Percentiles rank a stretch among this genome's conserved stretches.
Conservation (phyloP, 2,888 invertebrate genomes). For the Diachrysia chrysitis region DNA sequence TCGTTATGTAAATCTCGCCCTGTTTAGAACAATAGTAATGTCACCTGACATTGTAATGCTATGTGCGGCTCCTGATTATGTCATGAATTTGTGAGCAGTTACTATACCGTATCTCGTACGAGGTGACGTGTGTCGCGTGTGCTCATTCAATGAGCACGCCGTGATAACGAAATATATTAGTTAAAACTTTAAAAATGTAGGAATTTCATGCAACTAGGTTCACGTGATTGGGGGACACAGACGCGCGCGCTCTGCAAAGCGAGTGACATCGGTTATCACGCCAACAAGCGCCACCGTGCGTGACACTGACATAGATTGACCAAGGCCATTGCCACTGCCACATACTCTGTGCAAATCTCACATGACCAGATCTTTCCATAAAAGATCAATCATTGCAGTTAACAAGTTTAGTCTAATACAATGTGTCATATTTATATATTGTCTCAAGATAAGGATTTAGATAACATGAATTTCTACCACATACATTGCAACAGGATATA, state of each 20-base stretch:
- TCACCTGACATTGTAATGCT: conserved; percentile 51
- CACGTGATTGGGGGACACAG: conserved; percentile 48
- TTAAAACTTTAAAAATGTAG: conserved; percentile 26
- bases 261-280: conserved; percentile 56
- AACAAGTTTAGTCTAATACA: conserved; percentile 23
- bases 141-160: conserved; percentile 23
- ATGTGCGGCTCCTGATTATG: conserved; percentile 33
- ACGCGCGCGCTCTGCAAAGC: conserved; percentile 19
- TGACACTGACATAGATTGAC: conserved; percentile 69
- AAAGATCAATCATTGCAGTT: conserved; percentile 50
- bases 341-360: conserved; percentile 58
- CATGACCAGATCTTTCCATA: conserved; percentile 51
- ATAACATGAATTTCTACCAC: conserved; percentile 10
- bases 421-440: conserved; percentile 13
- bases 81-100: conserved; percentile 21
- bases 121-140: conserved; percentile 25
- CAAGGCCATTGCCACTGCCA: conserved; percentile 64
- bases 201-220: conserved; percentile 14
- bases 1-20: conserved; percentile 43
- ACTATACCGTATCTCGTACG: conserved; percentile 19
- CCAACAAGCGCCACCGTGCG: conserved; percentile 59
- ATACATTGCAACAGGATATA: conserved; percentile 11
- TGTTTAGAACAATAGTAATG: conserved; percentile 43
- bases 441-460: conserved; percentile 33
- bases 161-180: conserved; percentile 33